Evolutionary conservation across 2,888 invertebrate species (phyloP), one percentile per base, ranked within the genome.

Genomic region (Phrixothrix hirtus): DNA sequence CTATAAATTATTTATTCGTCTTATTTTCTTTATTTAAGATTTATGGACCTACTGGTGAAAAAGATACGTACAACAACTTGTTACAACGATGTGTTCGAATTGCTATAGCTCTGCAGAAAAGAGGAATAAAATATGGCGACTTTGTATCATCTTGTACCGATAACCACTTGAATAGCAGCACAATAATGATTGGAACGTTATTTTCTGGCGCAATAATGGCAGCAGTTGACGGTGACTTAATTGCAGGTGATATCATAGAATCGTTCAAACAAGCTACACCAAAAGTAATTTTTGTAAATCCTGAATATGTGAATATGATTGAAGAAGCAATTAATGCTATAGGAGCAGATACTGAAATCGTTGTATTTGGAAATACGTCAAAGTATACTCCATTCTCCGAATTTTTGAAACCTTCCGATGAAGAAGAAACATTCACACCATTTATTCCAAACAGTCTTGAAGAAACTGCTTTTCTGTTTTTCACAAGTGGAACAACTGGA

Each of bases 381-480:
- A 46, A 61, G 26, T 53, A 60, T 9, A 45, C 53, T 3, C 12
- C 41, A n/a, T 41, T 56, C 17, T 60, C 60, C 32, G 51, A 59
- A 0, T 64, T 64, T 16, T 67, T 68, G 39, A 36, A 69, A 26
- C 47, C 61, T 56, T 78, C 56, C n/a, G 27, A 26, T 1, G 52
- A 46, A 1, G 61, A 61, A 31, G 31, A 52, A 3, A 30, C 37
- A 5, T 64, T 61, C 52, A 29, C 37, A 11, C 59, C 60, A 5
- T 37, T 32, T 7, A 41, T n/a, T 12, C 32, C 36, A 4, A 34
- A 39, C 4, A 53, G 48, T 39, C 31, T 53, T n/a, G 29, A 39
- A 5, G 57, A 60, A 7, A 59, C 58, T 7, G 48, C 46, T 1
- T 29, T 57, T 1, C 60, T 64, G 38, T 29, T 64, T 17, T 64